Base-by-base conservation (phyloP, 2,113 vertebrate species). In the Seriola rivoliana region DNA sequence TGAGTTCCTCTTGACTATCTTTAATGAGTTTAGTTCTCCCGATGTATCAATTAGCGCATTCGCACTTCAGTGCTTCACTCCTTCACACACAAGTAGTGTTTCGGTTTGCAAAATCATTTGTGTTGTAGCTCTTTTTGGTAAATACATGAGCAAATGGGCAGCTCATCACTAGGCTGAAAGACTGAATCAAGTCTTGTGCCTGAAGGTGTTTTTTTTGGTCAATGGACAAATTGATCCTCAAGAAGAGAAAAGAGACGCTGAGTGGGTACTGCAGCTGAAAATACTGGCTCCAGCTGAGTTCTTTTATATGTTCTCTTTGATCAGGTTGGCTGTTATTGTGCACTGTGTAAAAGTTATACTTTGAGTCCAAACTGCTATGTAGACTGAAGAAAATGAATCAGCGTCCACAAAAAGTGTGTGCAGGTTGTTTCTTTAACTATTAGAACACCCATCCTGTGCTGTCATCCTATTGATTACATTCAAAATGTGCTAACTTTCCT, bases 191-290 rank as follows among this genome's bases (percentile, higher is more conserved):
- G 17, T n/a, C 6, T 55, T 23, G 23, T 55, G 19, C 59, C 19
- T 54, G 38, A 48, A 9, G 36, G 7, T 64, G 38, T 52, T 65
- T 71, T 82, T 73, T 38, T 38, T 70, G 38, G 19, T 75, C 36
- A 58, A 16, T 52, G 19, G 63, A 63, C 8, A 55, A 67, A 72
- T 11, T 67, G 40, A 72, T 83, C 40, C 8, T 46, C 48, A 57
- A 48, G 38, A 60, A 77, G 36, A 62, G 74, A 54, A 52, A 32
- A n/a, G 54, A 38, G 11, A 29, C 19, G 16, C 16, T 6, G 34
- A 66, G 32, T 19, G 48, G 59, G 16, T 71, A 8, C 54, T 34
- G 64, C 16, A 62, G n/a, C 16, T n/a, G 23, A 55, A 36, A 59
- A 76, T 36, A 4, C 10, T 25, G 25, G 8, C 40, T 14, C 16